Conservation (phyloP, 2,113 vertebrate species). For the Sinocyclocheilus maitianheensis region DNA sequence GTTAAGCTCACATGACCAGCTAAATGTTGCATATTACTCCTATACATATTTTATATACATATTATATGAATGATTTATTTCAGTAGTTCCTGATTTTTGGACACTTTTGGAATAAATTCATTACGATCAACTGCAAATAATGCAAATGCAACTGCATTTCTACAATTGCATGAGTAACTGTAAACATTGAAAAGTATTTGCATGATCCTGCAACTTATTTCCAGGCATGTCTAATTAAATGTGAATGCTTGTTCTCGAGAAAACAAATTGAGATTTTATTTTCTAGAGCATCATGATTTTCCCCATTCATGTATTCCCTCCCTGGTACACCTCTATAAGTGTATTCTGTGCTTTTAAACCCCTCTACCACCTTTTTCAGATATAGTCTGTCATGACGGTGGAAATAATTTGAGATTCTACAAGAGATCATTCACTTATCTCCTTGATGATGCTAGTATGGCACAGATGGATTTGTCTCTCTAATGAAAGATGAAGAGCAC, state of each 20-base stretch:
- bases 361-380: neutral
- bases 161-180: neutral
- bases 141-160: neutral
- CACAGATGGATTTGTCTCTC: constrained; percentile 42
- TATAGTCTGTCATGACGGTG: neutral
- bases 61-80: neutral
- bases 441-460: neutral
- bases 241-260: neutral
- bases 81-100: neutral
- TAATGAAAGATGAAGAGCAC: constrained; percentile 49
- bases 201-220: neutral
- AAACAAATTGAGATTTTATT: neutral
- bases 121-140: neutral
- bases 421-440: neutral
- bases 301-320: neutral
- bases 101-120: neutral
- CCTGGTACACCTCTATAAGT: neutral
- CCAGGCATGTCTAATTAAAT: neutral
- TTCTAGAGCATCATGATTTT: neutral
- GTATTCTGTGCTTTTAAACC: neutral
- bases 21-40: neutral
- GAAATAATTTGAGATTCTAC: neutral
- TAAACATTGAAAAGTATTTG: neutral
- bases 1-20: neutral
- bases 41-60: neutral